Base-by-base conservation (phyloP, 2,888 invertebrate genomes). In the Dasysyrphus tricinctus region DNA sequence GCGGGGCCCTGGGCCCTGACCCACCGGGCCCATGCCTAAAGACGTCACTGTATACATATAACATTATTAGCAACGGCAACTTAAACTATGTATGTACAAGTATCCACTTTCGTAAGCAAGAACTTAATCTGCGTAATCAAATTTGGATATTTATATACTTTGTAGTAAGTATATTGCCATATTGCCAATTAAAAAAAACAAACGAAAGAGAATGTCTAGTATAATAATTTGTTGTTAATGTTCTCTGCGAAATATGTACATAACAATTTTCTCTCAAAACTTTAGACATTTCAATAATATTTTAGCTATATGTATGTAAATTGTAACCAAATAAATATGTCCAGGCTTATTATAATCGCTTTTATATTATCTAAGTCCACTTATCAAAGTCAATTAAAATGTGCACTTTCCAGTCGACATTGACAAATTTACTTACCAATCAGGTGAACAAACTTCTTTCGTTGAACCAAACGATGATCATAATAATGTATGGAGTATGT, bases 371-470 rank as follows among this genome's bases (percentile, higher is more conserved):
- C 59, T 6, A 39, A 34, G 12, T 14, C 37, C 57, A 80, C 57
- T 72, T 65, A 84, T 84, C 84, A 72, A 69, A 76, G 84, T 80
- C 84, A 80, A 80, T 84, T 75, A 84, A 76, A 76, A 76, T 57
- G 72, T 51, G 65, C 75, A 77, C 70, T 59, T 59, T 54, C 57
- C 42, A n/a, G 65, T 19, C 51, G 19, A 59, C 57, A 67, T 80
- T 80, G 84, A 76, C 57, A 84, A 72, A 80, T 84, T 80, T 84
- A 80, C 65, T 70, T 51, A 39, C 32, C 75, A 29, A 56, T 69
- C 47, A 39, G 51, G 39, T 47, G 14, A n/a, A 24, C n/a, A 19
- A 9, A 39, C 19, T 34, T n/a, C 57, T 63, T 63, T 63, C 49
- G 11, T n/a, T 73, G 42, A 29, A 67, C 32, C 14, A 37, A 44